Conservation (phyloP, 2,797 vertebrate species). For the Harpagifer antarcticus region DNA sequence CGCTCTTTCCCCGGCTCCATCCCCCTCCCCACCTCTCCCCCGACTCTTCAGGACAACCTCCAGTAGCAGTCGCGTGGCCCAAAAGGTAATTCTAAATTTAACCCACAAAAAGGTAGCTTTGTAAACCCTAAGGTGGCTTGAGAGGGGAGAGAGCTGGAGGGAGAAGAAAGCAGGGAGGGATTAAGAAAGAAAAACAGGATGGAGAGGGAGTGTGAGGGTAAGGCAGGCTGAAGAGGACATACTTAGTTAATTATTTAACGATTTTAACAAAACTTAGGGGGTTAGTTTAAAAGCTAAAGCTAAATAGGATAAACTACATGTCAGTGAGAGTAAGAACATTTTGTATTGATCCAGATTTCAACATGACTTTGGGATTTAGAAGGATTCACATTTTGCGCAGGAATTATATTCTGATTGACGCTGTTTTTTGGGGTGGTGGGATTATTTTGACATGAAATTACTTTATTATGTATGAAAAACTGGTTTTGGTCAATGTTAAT, state of each 20-base stretch:
- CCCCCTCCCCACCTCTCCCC: conserved; percentile 18
- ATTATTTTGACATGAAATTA: too few species aligned
- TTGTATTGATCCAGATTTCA: not conserved
- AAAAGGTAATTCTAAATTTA: conserved; percentile 84
- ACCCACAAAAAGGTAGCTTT: conserved; percentile 85
- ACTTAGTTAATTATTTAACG: not conserved
- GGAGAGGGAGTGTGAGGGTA: conserved; percentile 17
- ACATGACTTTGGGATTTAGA: not conserved
- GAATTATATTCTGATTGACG: too few species aligned
- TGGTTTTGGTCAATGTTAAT: too few species aligned
- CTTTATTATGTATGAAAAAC: too few species aligned
- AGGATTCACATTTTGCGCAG: not conserved
- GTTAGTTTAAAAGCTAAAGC: too few species aligned
- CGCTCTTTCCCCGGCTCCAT: conserved; percentile 18
- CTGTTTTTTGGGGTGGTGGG: too few species aligned
- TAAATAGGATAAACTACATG: too few species aligned
- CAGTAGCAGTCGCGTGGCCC: conserved; percentile 46
- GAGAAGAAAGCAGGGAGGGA: conserved; percentile 26
- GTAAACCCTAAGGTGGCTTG: conserved; percentile 71
- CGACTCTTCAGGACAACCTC: conserved; percentile 57
- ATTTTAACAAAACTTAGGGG: not conserved
- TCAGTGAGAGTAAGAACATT: not conserved
- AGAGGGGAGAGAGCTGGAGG: conserved; percentile 19
- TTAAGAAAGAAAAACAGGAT: conserved; percentile 33
- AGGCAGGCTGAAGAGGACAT: not conserved